Evolutionary conservation across 2,797 vertebrate genomes (phyloP).

Genomic region (Arrhamphus sclerolepis): DNA sequence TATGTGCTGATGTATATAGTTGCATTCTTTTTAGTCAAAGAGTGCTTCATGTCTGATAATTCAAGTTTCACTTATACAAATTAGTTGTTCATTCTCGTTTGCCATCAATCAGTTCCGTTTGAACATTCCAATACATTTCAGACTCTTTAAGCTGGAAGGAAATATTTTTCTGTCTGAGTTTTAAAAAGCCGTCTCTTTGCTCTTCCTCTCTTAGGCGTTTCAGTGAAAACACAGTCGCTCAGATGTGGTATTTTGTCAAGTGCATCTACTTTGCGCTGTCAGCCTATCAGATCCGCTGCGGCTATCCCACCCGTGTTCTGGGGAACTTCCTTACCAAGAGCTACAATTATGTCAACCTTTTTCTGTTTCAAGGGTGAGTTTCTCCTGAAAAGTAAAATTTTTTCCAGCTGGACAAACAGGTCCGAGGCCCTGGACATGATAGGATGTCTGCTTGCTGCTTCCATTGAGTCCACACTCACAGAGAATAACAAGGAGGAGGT

Average conservation of each 20-base stretch:
- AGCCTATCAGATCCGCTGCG: slow-evolving; percentile 98
- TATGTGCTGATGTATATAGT: no score
- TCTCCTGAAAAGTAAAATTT: slow-evolving; percentile 5
- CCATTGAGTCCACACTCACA: neutral
- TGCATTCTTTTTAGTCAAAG: no score
- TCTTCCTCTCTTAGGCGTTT: slow-evolving; percentile 86
- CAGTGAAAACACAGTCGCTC: slow-evolving; percentile 93
- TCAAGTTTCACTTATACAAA: no score
- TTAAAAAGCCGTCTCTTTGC: neutral
- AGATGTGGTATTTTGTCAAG: slow-evolving; percentile 99
- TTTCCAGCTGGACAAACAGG: slow-evolving; percentile 45
- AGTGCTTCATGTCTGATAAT: no score
- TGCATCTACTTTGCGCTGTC: slow-evolving; percentile 99
- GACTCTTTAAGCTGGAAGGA: no score
- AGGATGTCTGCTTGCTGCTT: neutral
- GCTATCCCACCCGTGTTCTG: slow-evolving; percentile 96
- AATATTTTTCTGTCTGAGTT: no score
- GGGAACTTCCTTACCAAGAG: slow-evolving; percentile 99
- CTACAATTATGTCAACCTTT: slow-evolving; percentile 98
- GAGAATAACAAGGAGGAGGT: neutral
- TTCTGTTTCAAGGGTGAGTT: slow-evolving; percentile 98
- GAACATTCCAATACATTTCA: no score
- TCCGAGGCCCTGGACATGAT: neutral
- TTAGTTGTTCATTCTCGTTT: no score
- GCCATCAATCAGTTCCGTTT: no score